A percentile compares a stretch with the other conserved stretches of the same genome.
phyloP scores from a whole-genome alignment of 2,888 invertebrate species.

The Melieria picta region DNA sequence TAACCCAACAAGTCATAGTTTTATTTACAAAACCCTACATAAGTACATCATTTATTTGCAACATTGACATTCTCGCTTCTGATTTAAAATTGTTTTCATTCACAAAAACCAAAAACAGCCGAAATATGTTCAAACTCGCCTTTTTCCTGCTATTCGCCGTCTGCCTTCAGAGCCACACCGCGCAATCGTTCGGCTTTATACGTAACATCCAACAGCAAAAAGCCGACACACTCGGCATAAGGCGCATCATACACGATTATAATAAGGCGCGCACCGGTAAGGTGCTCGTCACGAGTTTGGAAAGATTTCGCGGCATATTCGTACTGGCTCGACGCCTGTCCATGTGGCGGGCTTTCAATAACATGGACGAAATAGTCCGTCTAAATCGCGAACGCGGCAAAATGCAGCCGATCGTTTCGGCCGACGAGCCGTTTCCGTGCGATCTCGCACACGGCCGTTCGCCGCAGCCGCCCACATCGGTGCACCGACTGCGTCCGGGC shows the following conservation, averaged over 20 bases:
- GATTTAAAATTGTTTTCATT: no score
- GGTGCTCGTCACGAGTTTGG: constrained; percentile 51
- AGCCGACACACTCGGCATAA: constrained; percentile 10
- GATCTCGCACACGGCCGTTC: constrained; percentile 58
- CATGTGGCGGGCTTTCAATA: constrained; percentile 38
- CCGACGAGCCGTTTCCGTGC: constrained; percentile 62
- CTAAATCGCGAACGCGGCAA: constrained; percentile 49
- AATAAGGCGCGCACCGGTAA: constrained; percentile 40
- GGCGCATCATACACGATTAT: constrained; percentile 19
- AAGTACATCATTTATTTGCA: no score
- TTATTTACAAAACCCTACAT: no score
- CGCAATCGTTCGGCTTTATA: constrained; percentile 7
- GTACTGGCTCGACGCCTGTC: constrained; percentile 43
- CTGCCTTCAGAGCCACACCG: constrained; percentile 1
- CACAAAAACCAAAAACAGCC: no score
- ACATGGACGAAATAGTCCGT: constrained; percentile 42
- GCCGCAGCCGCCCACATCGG: constrained; percentile 65
- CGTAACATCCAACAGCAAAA: constrained; percentile 12
- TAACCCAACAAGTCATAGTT: no score
- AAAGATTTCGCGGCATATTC: constrained; percentile 48
- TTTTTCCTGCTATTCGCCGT: constrained; percentile 2
- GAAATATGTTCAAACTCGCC: no score
- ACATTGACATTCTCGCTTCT: no score
- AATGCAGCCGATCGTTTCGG: constrained; percentile 53
- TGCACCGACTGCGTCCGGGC: constrained; percentile 69